Evolutionary conservation across 2,888 invertebrate genomes (phyloP), one percentile per base, ranked within the genome.

Genomic region (Heteropelma amictum): DNA sequence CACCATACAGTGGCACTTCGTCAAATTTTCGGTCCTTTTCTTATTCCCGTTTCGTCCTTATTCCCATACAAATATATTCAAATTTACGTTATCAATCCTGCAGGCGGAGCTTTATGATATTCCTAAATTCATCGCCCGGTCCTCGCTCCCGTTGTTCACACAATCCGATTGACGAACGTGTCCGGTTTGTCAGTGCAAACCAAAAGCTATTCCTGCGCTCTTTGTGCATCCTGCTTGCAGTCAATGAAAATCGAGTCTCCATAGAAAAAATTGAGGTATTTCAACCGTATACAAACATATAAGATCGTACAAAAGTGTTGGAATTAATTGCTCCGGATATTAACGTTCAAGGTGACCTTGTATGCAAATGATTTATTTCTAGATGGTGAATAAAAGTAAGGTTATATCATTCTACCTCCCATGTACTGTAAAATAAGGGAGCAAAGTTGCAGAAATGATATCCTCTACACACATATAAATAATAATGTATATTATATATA

Each of bases 161-260:
- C 67, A 30, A 60, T 56, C 38, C 51, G 54, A 60, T 73, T 68
- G 51, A 56, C 72, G 60, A 73, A 72, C 63, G 71, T 71, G 64
- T 49, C 47, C 67, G 64, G 56, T 68, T 72, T 60, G 72, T 72
- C 72, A 40, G 56, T 19, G 49, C 51, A 30, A 47, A 35, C 17
- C 17, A 6, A 38, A 42, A 19, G 42, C 14, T 42, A 14, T 17
- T 42, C 42, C 42, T 8, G 33, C 33, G n/a, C n/a, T n/a, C n/a
- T n/a, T n/a, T n/a, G n/a, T n/a, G n/a, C n/a, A n/a, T n/a, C n/a
- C n/a, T n/a, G n/a, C n/a, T n/a, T n/a, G n/a, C n/a, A n/a, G n/a
- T n/a, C n/a, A n/a, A n/a, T n/a, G n/a, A n/a, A n/a, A n/a, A n/a
- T n/a, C n/a, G n/a, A n/a, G n/a, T n/a, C n/a, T n/a, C n/a, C n/a